These are phyloP conservation scores for Thamnophis elegans DNA, from an alignment of 2,797 vertebrate species.

Conservation along the genomic window DNA sequence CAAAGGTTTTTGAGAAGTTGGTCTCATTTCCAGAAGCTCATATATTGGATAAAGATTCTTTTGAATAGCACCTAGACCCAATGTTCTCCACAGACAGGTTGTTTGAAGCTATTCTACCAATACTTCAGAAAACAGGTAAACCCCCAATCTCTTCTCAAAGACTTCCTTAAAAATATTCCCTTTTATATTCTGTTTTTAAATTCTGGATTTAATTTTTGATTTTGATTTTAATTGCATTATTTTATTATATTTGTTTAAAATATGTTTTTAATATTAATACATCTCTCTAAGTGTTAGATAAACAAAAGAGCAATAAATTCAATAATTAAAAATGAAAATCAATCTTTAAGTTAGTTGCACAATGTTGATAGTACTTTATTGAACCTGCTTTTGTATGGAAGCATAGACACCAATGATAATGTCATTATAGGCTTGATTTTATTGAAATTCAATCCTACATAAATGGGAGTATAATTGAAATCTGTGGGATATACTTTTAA, in stretches of 20 bases:
- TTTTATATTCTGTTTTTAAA: background rate
- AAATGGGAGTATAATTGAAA: background rate
- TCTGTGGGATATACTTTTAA: background rate
- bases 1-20: background rate
- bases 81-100: background rate
- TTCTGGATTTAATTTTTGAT: background rate
- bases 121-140: background rate
- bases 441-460: background rate
- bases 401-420: conserved; percentile 25
- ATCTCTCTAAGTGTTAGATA: background rate
- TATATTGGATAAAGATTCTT: background rate
- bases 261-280: background rate
- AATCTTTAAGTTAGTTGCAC: background rate
- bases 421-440: background rate
- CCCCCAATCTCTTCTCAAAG: background rate
- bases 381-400: background rate
- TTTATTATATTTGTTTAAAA: background rate
- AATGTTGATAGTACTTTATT: background rate
- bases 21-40: background rate
- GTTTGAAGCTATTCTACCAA: background rate
- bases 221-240: background rate
- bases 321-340: conserved; percentile 10
- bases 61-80: background rate
- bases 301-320: background rate
- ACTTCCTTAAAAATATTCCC: background rate